Conservation (phyloP, 2,113 vertebrate genomes). For the Ophthalmolycus amberensis region DNA sequence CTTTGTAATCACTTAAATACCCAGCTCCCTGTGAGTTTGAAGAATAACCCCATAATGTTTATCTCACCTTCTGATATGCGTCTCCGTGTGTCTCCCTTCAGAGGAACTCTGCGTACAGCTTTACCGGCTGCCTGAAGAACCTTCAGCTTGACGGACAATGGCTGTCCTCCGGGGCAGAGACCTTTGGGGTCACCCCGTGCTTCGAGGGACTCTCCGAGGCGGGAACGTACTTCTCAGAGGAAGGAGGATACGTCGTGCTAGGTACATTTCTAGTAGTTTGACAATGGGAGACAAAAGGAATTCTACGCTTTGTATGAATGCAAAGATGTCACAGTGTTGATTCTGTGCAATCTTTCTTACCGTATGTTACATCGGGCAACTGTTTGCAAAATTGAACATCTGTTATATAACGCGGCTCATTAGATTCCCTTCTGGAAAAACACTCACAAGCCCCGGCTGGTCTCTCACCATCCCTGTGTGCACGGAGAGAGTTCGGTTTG, state of each 20-base stretch:
- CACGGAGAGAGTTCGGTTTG: constrained; percentile 27
- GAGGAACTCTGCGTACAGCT: constrained; percentile 91
- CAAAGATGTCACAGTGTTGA: not conserved
- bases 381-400: constrained; percentile 36
- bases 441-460: constrained; percentile 9
- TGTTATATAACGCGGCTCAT: constrained; percentile 41
- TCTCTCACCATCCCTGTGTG: not conserved
- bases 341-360: not conserved
- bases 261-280: constrained; percentile 80
- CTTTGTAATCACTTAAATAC: not conserved
- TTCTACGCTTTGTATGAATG: not conserved
- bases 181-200: constrained; percentile 93
- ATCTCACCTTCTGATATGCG: not conserved
- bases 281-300: not conserved
- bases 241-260: constrained; percentile 92
- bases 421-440: constrained; percentile 26
- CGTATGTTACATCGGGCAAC: constrained; percentile 11
- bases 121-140: constrained; percentile 91
- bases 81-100: constrained; percentile 55
- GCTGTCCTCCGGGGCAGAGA: constrained; percentile 84
- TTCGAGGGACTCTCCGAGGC: constrained; percentile 90
- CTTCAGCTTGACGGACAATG: constrained; percentile 89
- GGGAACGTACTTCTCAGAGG: constrained; percentile 93
- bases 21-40: not conserved
- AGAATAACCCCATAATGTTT: not conserved